Base-by-base conservation (phyloP, 2,888 invertebrate species). In the Lordiphosa fenestrarum region DNA sequence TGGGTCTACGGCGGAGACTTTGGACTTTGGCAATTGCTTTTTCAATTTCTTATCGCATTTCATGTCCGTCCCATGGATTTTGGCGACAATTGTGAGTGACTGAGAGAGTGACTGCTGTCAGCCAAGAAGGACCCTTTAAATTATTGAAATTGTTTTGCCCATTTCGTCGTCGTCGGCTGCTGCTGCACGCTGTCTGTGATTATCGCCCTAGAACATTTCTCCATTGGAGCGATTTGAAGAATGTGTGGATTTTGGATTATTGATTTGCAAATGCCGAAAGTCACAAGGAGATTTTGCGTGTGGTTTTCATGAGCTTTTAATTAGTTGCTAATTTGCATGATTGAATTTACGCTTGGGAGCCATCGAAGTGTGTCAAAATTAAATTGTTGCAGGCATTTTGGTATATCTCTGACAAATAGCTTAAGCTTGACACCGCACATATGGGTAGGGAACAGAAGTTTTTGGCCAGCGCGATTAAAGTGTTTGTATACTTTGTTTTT, bases 61-160 rank as follows among this genome's bases (percentile, higher is more conserved):
- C 10, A 30, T 30, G 30, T 30, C 30, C 10, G 9, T 3, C 30
- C 9, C 30, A 30, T 9, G 30, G 10, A 9, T 35, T 44, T 38
- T 60, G 38, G 35, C 21, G 53, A 37, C 63, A 33, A 21, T 35
- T 53, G 65, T 59, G 52, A 33, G 33, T 48, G 51, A 53, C 38
- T 56, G 51, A 35, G 25, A 52, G 59, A 56, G 41, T 54, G 61
- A 48, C 65, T 63, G 41, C 63, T 73, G 73, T 56, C 54, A 50
- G 71, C 73, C 80, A 70, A 73, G 81, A 25, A 76, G 85, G 69
- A 81, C 85, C 85, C 80, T 80, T 76, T 73, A 81, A 85, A 85
- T 85, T 81, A 81, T 81, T 85, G 80, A 81, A 85, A 81, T 81
- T 81, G 80, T 81, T 81, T 73, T 81, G 84, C 77, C 81, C 48